Evolutionary conservation across 2,797 vertebrate species (phyloP), one percentile per base, ranked within the genome.

Genomic region (Neosilurus hyrtlii): DNA sequence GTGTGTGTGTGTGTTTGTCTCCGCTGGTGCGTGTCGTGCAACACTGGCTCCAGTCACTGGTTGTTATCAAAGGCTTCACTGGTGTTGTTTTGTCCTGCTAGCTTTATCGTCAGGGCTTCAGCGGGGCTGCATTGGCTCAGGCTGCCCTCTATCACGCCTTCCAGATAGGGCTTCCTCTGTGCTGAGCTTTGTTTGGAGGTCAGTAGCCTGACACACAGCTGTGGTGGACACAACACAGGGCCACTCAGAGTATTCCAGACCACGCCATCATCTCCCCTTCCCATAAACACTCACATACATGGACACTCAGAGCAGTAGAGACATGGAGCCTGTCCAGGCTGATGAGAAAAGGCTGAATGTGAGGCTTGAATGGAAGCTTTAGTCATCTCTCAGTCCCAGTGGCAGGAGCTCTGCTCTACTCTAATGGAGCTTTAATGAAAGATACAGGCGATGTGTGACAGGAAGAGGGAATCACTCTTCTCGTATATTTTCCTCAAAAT

Each of bases 191-290:
- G 88, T 87, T 87, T 82, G 66, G 88, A 84, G 88, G 88, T 89
- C 88, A 87, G 86, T 82, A 85, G 88, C 88, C 86, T 88, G 84
- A 87, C 86, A 87, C 85, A 83, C 88, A 89, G 88, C 88, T 89
- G 88, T 86, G 86, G 85, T 84, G 86, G 85, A 86, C 83, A 86
- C 86, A 89, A 89, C 88, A 89, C 86, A 87, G 88, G 86, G 86
- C 81, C 82, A 87, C 84, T 87, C 86, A 87, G 78, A 86, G 84
- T 78, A 80, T 72, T 80, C 85, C 82, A 88, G 87, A 82, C 86
- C 80, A 83, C 57, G 59, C 68, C 80, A 84, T 85, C 87, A 81
- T 86, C 80, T 85, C 82, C 35, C 74, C 63, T 83, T 82, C 82
- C 22, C 75, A 71, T 77, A 83, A 79, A 87, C 81, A 72, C 82